A percentile compares a stretch with the other conserved stretches of the same genome.
Evolutionary conservation across 2,113 vertebrate genomes (phyloP).

Genomic region (Oreocharis arfaki): DNA sequence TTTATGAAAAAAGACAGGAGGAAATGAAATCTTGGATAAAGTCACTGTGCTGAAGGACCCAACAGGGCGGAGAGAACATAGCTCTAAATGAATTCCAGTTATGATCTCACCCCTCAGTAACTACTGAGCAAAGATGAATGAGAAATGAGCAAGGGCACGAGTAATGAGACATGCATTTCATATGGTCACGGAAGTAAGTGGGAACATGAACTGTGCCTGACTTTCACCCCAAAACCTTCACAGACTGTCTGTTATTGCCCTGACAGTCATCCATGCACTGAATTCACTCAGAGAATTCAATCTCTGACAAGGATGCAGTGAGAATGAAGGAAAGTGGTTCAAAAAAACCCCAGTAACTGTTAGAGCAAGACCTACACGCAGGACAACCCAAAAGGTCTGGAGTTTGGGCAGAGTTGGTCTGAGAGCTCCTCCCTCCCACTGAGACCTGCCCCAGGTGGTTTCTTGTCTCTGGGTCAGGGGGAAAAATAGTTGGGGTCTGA

Average conservation of each 20-base stretch:
- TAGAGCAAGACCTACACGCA: not conserved
- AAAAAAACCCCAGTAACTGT: not conserved
- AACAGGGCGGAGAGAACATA: conserved; percentile 3
- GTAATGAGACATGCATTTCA: not conserved
- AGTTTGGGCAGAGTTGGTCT: not conserved
- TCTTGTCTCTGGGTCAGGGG: not conserved
- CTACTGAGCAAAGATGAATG: conserved; percentile 12
- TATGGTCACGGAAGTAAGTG: not conserved
- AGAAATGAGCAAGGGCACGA: not conserved
- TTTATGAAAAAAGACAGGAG: not conserved
- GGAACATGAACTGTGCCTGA: not conserved
- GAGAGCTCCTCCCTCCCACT: not conserved
- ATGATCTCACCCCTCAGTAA: conserved; percentile 46
- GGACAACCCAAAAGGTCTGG: not conserved
- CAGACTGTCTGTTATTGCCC: not conserved
- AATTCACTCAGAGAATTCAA: not conserved
- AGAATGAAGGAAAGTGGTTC: not conserved
- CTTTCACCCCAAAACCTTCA: not conserved
- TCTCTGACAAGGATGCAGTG: not conserved
- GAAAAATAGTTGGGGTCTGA: not conserved
- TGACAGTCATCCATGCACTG: not conserved
- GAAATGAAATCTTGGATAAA: conserved; percentile 21
- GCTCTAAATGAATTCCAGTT: conserved; percentile 29
- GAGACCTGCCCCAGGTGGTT: not conserved
- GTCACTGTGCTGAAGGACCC: conserved; percentile 19